A percentile compares a stretch with the other conserved stretches of the same genome.
Evolutionary conservation across 2,888 invertebrate genomes (phyloP).

Genomic region (Lithophane socia): DNA sequence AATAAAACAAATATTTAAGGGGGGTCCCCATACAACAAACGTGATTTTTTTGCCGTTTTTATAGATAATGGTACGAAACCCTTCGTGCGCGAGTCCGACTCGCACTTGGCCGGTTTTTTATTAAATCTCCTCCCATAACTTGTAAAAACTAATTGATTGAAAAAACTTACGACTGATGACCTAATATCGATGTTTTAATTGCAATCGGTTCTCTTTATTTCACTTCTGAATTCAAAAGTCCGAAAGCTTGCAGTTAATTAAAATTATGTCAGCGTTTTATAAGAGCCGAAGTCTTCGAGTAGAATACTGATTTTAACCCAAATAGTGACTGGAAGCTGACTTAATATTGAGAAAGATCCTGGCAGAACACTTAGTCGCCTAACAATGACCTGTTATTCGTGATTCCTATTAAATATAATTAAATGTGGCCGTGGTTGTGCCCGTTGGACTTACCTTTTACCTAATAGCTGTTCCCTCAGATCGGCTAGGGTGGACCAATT

Average conservation of each 20-base stretch:
- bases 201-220: slow-evolving; percentile 4
- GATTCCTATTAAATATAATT: neutral
- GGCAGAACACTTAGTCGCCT: neutral
- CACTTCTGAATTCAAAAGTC: neutral
- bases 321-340: neutral
- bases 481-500: neutral
- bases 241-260: slow-evolving; percentile 15
- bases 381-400: neutral
- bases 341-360: neutral
- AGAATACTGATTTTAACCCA: slow-evolving; percentile 17
- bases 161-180: neutral
- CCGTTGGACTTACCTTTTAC: neutral
- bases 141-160: slow-evolving; percentile 20
- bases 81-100: too few species aligned
- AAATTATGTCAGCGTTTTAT: slow-evolving; percentile 8
- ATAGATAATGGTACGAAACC: too few species aligned
- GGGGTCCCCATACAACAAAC: too few species aligned
- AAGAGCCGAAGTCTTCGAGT: neutral
- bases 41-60: too few species aligned
- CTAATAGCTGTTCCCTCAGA: neutral
- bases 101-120: neutral
- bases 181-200: slow-evolving; percentile 15
- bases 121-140: slow-evolving; percentile 4
- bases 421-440: neutral
- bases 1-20: too few species aligned